Base-by-base conservation (phyloP, 1,140 invertebrate species). In the Aradophagus sp. region DNA sequence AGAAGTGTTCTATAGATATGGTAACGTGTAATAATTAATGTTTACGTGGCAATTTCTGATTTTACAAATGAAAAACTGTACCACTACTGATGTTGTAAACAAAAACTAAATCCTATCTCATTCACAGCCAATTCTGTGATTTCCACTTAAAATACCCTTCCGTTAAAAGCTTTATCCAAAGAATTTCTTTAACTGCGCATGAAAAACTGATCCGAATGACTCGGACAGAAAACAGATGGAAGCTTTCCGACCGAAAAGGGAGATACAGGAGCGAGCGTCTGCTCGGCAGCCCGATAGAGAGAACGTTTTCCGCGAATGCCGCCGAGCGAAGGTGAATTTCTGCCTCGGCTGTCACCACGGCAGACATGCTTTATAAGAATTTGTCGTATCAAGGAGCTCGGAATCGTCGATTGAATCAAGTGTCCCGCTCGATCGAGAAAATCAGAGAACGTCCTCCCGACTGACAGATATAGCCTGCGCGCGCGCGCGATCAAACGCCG, bases 361-460 rank as follows among this genome's bases (percentile, higher is more conserved):
- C 17, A 53, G 65, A 61, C 56, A 55, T 55, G 61, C 61, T 55
- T 52, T 65, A 65, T 55, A 42, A 53, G 59, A 59, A 71, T 71
- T 71, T 65, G 68, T 71, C 61, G 55, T 47, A 71, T 55, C 50
- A 41, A 45, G 61, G 16, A 47, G 48, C 44, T 63, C 42, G 12
- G 35, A 69, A 19, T 38, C 53, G 23, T 38, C 42, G 50, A 65
- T 27, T 71, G 68, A 65, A 65, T 71, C 55, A 65, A 65, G 55
- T 41, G 42, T 20, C 5, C 15, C 19, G 20, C 27, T 56, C 48
- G 56, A 62, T 63, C 55, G 68, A 20, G 35, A 41, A 55, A 63
- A 53, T 66, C 20, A 35, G 45, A 23, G 35, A 29, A 44, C 11
- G 31, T 45, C 38, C 39, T 12, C 8, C 8, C 16, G 45, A n/a